These are phyloP conservation scores for Ptilorrhoa leucosticta DNA, from an alignment of 2,113 vertebrate genomes.

Conservation along the genomic window DNA sequence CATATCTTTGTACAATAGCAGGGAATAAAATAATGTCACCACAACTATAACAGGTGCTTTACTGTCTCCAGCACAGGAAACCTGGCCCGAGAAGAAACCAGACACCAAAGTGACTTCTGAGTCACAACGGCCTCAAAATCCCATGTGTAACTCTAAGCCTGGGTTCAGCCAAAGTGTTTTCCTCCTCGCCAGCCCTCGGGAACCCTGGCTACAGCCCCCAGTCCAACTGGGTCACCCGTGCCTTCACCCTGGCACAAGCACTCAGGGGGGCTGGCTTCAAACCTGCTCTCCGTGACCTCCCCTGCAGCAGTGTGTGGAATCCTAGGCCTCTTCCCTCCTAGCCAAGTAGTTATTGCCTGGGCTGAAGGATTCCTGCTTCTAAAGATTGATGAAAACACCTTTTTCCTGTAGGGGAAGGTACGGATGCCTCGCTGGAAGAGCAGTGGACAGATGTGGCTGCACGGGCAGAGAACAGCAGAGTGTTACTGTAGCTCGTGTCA, in stretches of 20 bases:
- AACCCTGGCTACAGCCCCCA: too few relatives aligned
- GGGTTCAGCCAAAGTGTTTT: background rate
- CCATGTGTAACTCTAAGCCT: accelerated
- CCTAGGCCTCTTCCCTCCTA: background rate
- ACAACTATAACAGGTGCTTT: too few relatives aligned
- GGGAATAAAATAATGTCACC: background rate
- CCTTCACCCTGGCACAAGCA: too few relatives aligned
- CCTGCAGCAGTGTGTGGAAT: background rate
- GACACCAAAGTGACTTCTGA: background rate
- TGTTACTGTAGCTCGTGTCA: background rate
- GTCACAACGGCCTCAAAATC: background rate
- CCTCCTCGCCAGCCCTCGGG: accelerated
- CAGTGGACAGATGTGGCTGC: background rate
- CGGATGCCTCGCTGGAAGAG: accelerated
- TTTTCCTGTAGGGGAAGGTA: background rate
- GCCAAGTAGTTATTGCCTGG: background rate
- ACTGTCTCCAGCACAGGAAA: background rate
- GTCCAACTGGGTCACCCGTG: accelerated
- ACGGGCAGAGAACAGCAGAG: accelerated
- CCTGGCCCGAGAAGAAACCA: background rate
- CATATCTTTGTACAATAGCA: background rate
- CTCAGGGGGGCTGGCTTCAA: accelerated
- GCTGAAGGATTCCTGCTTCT: background rate
- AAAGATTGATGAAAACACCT: accelerated
- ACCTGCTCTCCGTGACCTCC: background rate